phyloP scores from a whole-genome alignment of 37 sponge, comb jelly and placozoan species.

The Haliclona indistincta region DNA sequence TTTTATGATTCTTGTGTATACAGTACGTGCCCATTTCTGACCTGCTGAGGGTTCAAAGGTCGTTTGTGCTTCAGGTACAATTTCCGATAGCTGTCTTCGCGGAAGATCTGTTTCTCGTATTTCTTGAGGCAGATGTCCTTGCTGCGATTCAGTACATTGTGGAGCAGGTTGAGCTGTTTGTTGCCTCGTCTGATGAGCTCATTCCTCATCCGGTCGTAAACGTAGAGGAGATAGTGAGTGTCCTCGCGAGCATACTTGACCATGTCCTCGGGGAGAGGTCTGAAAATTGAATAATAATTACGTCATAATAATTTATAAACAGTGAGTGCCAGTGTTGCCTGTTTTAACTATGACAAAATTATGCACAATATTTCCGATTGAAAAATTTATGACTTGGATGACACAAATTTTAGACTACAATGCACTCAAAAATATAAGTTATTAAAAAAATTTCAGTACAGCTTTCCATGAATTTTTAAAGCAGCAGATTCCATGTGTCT shows the following conservation, averaged over 20 bases:
- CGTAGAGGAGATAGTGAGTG: constrained; percentile 96
- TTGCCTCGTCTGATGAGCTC: constrained; percentile 80
- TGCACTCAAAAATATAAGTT: too few species aligned
- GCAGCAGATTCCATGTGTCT: too few species aligned
- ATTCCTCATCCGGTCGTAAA: constrained; percentile 88
- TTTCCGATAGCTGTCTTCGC: constrained; percentile 53
- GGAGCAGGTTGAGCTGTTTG: constrained; percentile 39
- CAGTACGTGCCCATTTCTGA: background rate
- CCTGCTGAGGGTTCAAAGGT: constrained; percentile 79
- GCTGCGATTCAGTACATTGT: constrained; percentile 50
- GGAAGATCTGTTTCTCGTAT: constrained; percentile 73
- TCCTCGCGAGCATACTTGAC: constrained; percentile 94
- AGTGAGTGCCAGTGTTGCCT: too few species aligned
- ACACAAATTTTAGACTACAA: too few species aligned
- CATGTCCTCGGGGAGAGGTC: constrained; percentile 90
- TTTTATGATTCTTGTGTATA: background rate
- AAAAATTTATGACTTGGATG: too few species aligned
- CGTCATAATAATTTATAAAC: background rate
- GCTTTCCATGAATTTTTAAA: too few species aligned
- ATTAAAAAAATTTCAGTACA: too few species aligned
- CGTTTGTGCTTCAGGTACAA: constrained; percentile 71
- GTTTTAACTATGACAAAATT: too few species aligned
- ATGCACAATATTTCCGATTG: too few species aligned
- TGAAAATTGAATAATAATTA: constrained; percentile 15
- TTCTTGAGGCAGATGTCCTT: constrained; percentile 59